Conservation (phyloP, 2,888 invertebrate genomes). For the Cosmia trapezina region DNA sequence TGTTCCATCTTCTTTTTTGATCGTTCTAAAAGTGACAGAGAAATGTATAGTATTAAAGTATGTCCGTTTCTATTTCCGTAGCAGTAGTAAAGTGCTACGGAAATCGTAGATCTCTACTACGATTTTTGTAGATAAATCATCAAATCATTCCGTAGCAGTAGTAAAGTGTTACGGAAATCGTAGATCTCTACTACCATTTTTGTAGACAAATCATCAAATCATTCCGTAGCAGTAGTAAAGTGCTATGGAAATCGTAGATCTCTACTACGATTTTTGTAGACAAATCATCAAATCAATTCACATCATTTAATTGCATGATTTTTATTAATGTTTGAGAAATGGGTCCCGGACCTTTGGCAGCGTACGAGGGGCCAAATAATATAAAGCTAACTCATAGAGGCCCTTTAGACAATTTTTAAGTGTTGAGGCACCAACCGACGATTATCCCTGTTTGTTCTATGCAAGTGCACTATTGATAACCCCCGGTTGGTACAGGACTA, state of each 20-base stretch:
- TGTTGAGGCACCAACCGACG: no score
- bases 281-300: not conserved
- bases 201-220: conserved; percentile 13
- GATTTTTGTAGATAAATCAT: conserved; percentile 15
- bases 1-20: conserved; percentile 25
- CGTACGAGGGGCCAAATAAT: no score
- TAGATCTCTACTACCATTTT: not conserved
- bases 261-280: conserved; percentile 5
- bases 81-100: not conserved
- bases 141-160: conserved; percentile 18
- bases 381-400: no score
- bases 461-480: no score
- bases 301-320: not conserved
- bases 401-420: no score
- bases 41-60: conserved; percentile 23
- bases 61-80: conserved; percentile 39
- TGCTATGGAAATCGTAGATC: not conserved
- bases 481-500: no score
- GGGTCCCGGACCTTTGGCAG: no score
- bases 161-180: not conserved
- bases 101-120: not conserved
- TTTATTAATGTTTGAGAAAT: no score
- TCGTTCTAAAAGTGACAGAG: conserved; percentile 33
- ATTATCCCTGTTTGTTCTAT: no score
- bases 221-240: conserved; percentile 17